Evolutionary conservation across 2,113 vertebrate genomes (phyloP).

Genomic region (Prionailurus bengalensis): DNA sequence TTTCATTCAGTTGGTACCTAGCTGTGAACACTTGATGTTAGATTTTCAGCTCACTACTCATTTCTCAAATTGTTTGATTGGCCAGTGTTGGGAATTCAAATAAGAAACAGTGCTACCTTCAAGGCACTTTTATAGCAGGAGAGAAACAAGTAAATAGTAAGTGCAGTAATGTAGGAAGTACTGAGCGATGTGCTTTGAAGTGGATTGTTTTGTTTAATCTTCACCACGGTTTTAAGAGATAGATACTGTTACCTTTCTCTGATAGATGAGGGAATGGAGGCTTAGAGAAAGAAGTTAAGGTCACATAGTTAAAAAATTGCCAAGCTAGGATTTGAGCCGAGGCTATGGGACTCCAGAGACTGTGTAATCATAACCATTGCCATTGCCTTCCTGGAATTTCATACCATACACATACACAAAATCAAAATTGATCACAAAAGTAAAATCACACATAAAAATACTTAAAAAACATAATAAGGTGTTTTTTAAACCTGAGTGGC

Average conservation of each 20-base stretch:
- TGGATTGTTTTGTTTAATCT: conserved; percentile 1
- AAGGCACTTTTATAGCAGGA: not conserved
- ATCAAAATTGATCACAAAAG: not conserved
- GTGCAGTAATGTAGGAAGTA: not conserved
- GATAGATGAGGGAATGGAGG: not conserved
- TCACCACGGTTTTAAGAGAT: not conserved
- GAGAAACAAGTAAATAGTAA: not conserved
- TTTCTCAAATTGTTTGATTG: not conserved
- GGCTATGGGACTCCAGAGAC: not conserved
- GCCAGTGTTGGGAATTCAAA: not conserved
- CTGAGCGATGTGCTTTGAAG: not conserved
- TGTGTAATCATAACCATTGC: not conserved
- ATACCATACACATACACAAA: not conserved
- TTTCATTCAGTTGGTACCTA: not conserved
- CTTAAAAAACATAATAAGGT: not conserved
- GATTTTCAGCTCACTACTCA: not conserved
- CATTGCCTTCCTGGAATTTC: conserved; percentile 37
- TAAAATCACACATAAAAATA: conserved; percentile 56
- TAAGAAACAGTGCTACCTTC: not conserved
- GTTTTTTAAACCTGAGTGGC: too few relatives aligned
- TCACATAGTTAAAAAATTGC: not conserved
- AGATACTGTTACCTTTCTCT: not conserved
- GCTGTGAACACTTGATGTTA: not conserved
- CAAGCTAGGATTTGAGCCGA: not conserved
- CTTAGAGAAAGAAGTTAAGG: conserved; percentile 23